Conservation (phyloP, 1,140 invertebrate genomes). For the Pteromalus puparum region DNA sequence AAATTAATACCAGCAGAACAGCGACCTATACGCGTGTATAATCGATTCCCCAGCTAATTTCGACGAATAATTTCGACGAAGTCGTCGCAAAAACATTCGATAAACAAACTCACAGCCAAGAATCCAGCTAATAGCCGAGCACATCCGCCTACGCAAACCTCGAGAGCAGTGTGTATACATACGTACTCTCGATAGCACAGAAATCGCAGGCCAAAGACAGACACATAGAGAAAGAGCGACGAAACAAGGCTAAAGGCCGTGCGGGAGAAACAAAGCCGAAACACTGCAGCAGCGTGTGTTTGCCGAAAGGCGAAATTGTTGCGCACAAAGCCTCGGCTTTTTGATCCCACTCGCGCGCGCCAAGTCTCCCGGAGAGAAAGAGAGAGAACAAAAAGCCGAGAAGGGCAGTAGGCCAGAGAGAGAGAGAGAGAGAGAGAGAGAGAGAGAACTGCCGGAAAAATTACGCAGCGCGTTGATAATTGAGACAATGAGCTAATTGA, state of each 20-base stretch:
- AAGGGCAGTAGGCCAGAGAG: not conserved
- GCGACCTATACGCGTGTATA: not conserved
- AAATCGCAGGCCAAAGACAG: not conserved
- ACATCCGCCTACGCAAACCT: not conserved
- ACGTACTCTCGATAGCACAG: not conserved
- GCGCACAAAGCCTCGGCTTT: not conserved
- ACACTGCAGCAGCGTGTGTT: not conserved
- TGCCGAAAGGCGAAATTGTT: slow-evolving; percentile 18
- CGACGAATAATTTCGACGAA: not conserved
- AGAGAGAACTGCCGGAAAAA: not conserved
- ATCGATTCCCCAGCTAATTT: not conserved
- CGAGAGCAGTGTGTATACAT: not conserved
- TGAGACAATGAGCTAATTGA: not conserved
- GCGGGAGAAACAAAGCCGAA: too few relatives aligned
- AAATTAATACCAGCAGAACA: not conserved
- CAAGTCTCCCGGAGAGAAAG: not conserved
- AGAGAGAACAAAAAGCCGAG: not conserved
- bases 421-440: not conserved
- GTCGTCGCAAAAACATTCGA: not conserved
- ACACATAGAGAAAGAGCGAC: not conserved
- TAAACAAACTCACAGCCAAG: not conserved
- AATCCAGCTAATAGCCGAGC: not conserved
- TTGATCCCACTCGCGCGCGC: not conserved
- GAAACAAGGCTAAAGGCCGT: not conserved
- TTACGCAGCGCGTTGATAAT: not conserved